Base-by-base conservation (phyloP, 2,113 vertebrate genomes). In the Aleadryas rufinucha region DNA sequence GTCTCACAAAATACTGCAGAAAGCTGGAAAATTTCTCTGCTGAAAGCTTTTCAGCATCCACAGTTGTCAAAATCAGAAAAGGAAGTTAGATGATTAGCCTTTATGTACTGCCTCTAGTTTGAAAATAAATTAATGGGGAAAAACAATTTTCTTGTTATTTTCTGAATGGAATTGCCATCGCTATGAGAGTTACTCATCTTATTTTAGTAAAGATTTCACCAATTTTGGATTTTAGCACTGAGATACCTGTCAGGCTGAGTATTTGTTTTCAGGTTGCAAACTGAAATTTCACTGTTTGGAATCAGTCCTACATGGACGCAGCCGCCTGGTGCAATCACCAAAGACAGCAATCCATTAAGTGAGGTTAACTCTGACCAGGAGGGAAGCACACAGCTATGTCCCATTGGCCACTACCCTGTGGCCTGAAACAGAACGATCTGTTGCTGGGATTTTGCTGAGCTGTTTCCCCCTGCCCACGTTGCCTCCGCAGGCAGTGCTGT, bases 401-500 rank as follows among this genome's bases (percentile, higher is more conserved):
- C 4, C 22, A 3, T 23, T 21, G 39, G 63, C 65, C 14, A 22
- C 35, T 39, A 28, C 6, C 41, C 14, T 45, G 28, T 66, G 45
- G 6, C 23, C 20, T 60, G 39, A 54, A 76, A 21, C 16, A 24
- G 53, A 49, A 39, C 21, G 45, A 16, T 16, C 16, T 60, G 1
- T 16, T 19, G 31, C 61, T 26, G 45, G 37, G n/a, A 3, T 56
- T 59, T 28, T n/a, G 10, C 45, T 11, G 1, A 49, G 52, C 44
- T 44, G 33, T 22, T n/a, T 33, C 86, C 41, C 60, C 12, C 33
- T 89, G 42, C 92, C 33, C 8, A 0, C 11, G 1, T 79, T 95
- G 3, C 50, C 70, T 23, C 61, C 53, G 3, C 66, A 99, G 99
- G 99, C 99, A 0, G 99, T 99, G 86, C 98, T 99, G 18, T 99